Evolutionary conservation across 2,113 vertebrate genomes (phyloP), one percentile per base, ranked within the genome.

Genomic region (Eulemur macaco): DNA sequence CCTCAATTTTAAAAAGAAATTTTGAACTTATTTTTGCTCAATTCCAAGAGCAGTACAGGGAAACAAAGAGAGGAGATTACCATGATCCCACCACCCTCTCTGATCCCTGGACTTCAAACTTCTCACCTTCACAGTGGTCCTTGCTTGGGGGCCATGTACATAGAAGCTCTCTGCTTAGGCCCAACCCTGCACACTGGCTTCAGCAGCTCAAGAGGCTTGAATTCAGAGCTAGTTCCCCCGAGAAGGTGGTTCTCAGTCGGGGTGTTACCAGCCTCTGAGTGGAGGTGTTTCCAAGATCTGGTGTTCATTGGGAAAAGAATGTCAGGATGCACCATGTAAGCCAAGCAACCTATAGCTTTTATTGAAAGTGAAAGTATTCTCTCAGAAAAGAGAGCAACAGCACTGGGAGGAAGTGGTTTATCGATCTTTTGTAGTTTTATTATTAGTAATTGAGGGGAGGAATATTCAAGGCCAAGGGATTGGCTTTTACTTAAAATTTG

Each of bases 21-120:
- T 69, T 85, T 81, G 95, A 88, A 77, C 29, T 95, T 86, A 81
- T 80, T 89, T 97, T 83, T 83, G 52, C 83, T 91, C 18, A 63
- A 37, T 86, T 82, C 68, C 47, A 83, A 91, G 86, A 93, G 52
- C 81, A 63, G 73, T 84, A 78, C 1, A 66, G 54, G 54, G 42
- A 60, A 93, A 66, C 15, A 94, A 77, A 82, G 31, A 88, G 10
- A 91, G 66, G 23, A 86, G n/a, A 86, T 27, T 82, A 63, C 20
- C 1, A 18, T 77, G 63, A 87, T n/a, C 3, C 29, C 64, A 87
- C 14, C 27, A 89, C 29, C 18, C 14, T 68, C 31, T 86, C 12
- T 73, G 60, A 58, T 92, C 9, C 63, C n/a, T 86, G 47, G 54
- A 85, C 29, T 97, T 88, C 42, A 84, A 91, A 82, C 13, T 81